Conservation (phyloP, 2,797 vertebrate genomes). For the Jordanella pulchra region DNA sequence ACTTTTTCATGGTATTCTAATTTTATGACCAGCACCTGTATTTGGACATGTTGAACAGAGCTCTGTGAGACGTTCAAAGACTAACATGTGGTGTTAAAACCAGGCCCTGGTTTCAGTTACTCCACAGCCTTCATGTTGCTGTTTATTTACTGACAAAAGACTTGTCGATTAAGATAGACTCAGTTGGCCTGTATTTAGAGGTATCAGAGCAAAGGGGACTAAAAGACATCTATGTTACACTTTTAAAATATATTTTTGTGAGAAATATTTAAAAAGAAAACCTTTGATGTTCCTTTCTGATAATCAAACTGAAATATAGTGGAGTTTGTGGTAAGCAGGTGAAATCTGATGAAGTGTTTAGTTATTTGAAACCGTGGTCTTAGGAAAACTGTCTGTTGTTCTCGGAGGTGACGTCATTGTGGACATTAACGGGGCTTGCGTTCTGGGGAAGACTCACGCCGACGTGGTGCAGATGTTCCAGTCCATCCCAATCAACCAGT, state of each 20-base stretch:
- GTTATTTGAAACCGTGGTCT: background rate
- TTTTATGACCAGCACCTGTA: no score
- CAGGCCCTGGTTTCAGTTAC: no score
- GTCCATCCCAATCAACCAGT: slow-evolving; percentile 91
- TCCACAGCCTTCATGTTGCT: background rate
- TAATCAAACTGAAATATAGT: background rate
- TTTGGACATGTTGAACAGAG: background rate
- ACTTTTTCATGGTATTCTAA: no score
- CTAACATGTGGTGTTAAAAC: no score
- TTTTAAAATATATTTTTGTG: no score
- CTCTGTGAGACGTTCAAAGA: background rate
- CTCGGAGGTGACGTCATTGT: slow-evolving; percentile 93
- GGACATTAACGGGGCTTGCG: slow-evolving; percentile 92
- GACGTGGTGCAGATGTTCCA: slow-evolving; percentile 99
- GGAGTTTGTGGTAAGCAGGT: background rate
- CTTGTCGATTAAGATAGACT: no score
- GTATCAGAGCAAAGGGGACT: background rate
- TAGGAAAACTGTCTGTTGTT: slow-evolving; percentile 5
- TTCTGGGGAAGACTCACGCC: slow-evolving; percentile 96
- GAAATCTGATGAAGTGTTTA: background rate
- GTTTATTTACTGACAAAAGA: background rate
- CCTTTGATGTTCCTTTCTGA: no score
- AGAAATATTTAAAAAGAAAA: no score
- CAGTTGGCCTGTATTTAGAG: background rate
- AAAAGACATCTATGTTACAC: background rate